A percentile compares a stretch with the other conserved stretches of the same genome.
These are phyloP conservation scores for Orchestes rusci DNA, from an alignment of 2,888 invertebrate species.

Conservation along the genomic window DNA sequence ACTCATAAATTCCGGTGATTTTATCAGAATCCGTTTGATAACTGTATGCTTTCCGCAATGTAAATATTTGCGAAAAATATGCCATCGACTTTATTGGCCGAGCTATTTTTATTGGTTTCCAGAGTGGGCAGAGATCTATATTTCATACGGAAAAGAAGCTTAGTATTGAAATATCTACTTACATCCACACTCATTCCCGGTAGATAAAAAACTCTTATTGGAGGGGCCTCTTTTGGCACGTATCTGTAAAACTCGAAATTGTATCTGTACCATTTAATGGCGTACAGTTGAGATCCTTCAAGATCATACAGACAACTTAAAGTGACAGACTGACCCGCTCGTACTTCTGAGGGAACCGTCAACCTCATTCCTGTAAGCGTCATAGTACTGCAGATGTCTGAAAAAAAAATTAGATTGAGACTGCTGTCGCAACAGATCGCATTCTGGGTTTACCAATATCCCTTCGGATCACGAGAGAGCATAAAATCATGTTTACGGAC, in stretches of 20 bases:
- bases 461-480: no score
- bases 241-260: slow-evolving; percentile 70
- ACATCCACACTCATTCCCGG: slow-evolving; percentile 67
- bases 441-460: no score
- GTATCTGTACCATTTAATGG: slow-evolving; percentile 70
- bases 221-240: slow-evolving; percentile 64
- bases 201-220: slow-evolving; percentile 59
- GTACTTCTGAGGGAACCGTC: slow-evolving; percentile 41
- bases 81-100: no score
- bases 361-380: slow-evolving; percentile 39
- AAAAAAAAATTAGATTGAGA: no score
- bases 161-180: slow-evolving; percentile 39
- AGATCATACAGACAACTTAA: slow-evolving; percentile 43
- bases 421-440: no score
- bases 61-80: no score
- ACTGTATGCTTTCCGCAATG: no score
- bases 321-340: slow-evolving; percentile 43
- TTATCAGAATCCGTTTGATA: no score
- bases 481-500: no score
- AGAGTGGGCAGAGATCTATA: background rate
- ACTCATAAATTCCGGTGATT: no score
- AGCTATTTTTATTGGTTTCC: no score
- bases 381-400: slow-evolving; percentile 39
- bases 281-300: slow-evolving; percentile 56
- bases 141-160: background rate